Conservation (phyloP, 1,140 invertebrate species). For the Metaphire vulgaris region DNA sequence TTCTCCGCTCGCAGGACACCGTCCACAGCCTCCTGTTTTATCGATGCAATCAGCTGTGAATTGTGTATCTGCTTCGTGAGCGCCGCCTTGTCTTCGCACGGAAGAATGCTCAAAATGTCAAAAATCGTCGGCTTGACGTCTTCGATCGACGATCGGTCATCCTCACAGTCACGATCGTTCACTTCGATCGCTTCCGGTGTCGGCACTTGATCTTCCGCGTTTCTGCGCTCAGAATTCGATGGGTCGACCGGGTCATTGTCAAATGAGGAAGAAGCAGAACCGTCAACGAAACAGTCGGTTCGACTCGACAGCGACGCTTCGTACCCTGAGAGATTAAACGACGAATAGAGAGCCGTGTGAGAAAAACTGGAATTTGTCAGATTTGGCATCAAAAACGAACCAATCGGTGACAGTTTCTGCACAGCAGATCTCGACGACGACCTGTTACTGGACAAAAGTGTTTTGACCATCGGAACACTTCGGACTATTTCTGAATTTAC, state of each 20-base stretch:
- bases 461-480: neutral
- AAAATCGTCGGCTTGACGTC: neutral
- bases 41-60: neutral
- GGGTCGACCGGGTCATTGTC: neutral
- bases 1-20: too few relatives aligned
- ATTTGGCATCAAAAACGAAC: neutral
- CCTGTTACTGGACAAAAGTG: neutral
- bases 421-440: neutral
- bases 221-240: neutral
- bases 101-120: neutral
- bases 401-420: neutral
- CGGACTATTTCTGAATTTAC: conserved; percentile 4
- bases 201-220: neutral
- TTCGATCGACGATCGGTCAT: neutral
- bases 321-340: neutral
- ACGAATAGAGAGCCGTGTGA: neutral
- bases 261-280: neutral
- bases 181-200: neutral
- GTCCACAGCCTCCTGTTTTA: neutral
- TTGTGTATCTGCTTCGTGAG: neutral
- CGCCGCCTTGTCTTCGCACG: neutral
- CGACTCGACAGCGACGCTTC: neutral
- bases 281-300: neutral
- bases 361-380: neutral
- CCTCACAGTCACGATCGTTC: neutral